phyloP scores from a whole-genome alignment of 30 jellyfish, hydroid and myxozoan genomes.

The Hydra vulgaris region DNA sequence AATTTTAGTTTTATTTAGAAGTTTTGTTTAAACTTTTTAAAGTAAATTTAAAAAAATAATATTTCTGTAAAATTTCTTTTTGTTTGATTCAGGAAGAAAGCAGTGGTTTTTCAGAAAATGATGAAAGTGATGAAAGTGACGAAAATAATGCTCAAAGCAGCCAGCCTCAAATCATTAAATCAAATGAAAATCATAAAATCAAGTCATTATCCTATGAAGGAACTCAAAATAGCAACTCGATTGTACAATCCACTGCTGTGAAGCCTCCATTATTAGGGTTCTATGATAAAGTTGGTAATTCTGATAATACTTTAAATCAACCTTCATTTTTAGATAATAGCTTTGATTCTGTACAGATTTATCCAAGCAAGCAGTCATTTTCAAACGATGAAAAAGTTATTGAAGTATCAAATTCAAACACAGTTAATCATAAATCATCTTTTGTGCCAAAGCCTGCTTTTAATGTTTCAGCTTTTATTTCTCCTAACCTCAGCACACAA shows the following conservation, averaged over 20 bases:
- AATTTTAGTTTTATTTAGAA: too few species aligned
- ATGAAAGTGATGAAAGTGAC: constrained; percentile 19
- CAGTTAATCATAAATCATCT: constrained; percentile 1
- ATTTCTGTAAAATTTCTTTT: too few species aligned
- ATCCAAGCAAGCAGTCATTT: not conserved
- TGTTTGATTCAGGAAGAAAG: not conserved
- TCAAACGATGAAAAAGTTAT: not conserved
- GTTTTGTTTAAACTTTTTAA: too few species aligned
- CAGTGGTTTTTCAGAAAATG: constrained; percentile 11
- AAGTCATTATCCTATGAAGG: not conserved
- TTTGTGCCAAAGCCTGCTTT: constrained; percentile 58
- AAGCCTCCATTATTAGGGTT: constrained; percentile 1
- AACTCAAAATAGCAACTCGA: not conserved
- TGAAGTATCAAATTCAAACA: not conserved
- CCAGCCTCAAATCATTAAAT: not conserved
- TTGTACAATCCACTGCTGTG: constrained; percentile 2
- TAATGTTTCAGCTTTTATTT: constrained; percentile 84
- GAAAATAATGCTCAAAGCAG: not conserved
- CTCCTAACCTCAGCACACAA: constrained; percentile 49
- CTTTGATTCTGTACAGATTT: not conserved
- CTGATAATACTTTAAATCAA: not conserved
- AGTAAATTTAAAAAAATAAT: too few species aligned
- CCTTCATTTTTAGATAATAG: constrained; percentile 3
- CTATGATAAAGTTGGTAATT: not conserved
- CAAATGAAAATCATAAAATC: not conserved